These are phyloP conservation scores for Daphoenositta chrysoptera DNA, from an alignment of 2,113 vertebrate genomes.

Conservation along the genomic window DNA sequence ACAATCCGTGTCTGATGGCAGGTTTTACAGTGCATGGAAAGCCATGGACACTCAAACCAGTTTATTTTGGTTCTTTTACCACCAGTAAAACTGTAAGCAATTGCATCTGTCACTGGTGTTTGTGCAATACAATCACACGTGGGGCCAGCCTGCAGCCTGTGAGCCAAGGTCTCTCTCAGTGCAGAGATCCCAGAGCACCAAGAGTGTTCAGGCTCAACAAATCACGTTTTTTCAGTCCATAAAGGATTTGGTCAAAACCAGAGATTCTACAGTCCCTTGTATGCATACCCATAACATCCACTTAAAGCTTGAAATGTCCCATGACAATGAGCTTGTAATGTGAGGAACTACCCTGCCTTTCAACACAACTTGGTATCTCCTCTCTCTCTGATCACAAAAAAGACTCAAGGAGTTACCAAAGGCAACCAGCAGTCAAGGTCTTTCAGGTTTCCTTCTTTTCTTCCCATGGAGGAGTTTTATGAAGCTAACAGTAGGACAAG, in stretches of 20 bases:
- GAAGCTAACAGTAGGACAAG: not conserved
- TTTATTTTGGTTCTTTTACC: not conserved
- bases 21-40: not conserved
- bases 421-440: not conserved
- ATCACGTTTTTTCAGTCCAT: not conserved
- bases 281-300: not conserved
- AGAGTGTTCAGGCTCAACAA: not conserved
- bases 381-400: not conserved
- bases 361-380: not conserved
- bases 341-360: not conserved
- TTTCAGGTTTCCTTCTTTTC: not conserved
- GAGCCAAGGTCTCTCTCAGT: not conserved
- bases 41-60: not conserved
- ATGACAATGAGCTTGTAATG: not conserved
- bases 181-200: not conserved
- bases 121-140: not conserved
- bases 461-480: not conserved
- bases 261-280: not conserved
- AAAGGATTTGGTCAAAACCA: not conserved
- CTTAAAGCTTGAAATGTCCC: not conserved
- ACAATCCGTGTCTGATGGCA: accelerated
- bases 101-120: accelerated
- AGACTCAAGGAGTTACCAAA: not conserved
- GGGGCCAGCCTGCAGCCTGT: not conserved
- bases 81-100: not conserved